These are phyloP conservation scores for Neodontobutis hainanensis DNA, from an alignment of 2,113 vertebrate genomes.

Conservation along the genomic window DNA sequence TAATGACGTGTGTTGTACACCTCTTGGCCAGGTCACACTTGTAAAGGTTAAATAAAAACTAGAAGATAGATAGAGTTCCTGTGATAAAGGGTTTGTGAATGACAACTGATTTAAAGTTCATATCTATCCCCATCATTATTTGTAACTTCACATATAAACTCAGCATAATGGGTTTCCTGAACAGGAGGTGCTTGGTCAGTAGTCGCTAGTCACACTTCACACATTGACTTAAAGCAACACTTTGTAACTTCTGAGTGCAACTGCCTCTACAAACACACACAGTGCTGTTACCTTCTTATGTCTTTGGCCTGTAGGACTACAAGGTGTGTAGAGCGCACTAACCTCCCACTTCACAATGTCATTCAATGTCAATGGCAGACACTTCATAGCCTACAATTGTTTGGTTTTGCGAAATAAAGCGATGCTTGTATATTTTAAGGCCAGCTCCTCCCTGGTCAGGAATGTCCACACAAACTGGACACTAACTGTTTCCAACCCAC, in stretches of 20 bases:
- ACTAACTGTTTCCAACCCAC: conserved; percentile 55
- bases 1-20: too few relatives aligned
- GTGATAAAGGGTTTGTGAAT: too few relatives aligned
- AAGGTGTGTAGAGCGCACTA: too few relatives aligned
- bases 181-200: neutral
- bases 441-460: conserved; percentile 58
- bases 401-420: neutral
- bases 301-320: too few relatives aligned
- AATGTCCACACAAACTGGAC: conserved; percentile 66
- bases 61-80: too few relatives aligned
- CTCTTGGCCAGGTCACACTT: too few relatives aligned
- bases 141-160: too few relatives aligned
- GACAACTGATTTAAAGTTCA: too few relatives aligned
- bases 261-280: neutral
- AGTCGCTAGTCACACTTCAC: neutral
- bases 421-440: conserved; percentile 33
- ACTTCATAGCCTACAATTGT: neutral
- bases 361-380: neutral
- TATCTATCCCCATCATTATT: too few relatives aligned
- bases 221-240: neutral
- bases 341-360: neutral
- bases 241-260: neutral
- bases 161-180: too few relatives aligned
- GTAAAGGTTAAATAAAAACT: too few relatives aligned
- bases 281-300: too few relatives aligned